Evolutionary conservation across 2,797 vertebrate species (phyloP), one percentile per base, ranked within the genome.

Genomic region (Lophotriccus pileatus): DNA sequence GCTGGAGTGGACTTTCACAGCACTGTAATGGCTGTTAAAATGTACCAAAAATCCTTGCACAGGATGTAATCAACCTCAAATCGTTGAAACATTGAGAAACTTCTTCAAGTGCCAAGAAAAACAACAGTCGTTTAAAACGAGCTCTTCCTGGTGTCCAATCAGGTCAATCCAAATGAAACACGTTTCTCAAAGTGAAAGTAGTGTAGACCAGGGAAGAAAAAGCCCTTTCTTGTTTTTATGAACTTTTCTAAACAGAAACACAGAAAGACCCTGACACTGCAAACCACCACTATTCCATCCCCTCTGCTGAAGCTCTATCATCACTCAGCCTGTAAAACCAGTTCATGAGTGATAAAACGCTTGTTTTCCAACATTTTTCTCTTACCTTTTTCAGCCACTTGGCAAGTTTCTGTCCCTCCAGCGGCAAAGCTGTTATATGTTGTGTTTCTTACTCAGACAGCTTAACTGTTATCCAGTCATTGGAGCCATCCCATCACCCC

Each of bases 51-150:
- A 97, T 96, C 95, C 95, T 92, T 84, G 87, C 94, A 96, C 97
- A 97, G 97, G 96, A 98, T 97, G 97, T 96, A 97, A 97, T 97
- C 97, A 96, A 86, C 96, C 95, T 96, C 96, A 58, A 60, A 95
- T 95, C 97, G 89, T 97, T 96, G 96, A 97, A 95, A 93, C 73
- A 59, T 93, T 96, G 97, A 88, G 96, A 97, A 98, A 97, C 84
- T 86, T 91, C 75, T 96, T 86, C 37, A 28, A 88, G 87, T 86
- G 97, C 98, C 98, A 98, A 98, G 95, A 96, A 96, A 97, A 97
- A 95, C 92, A 98, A 50, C 64, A 78, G 84, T 47, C 53, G 2
- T 96, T 98, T 97, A 95, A 91, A 95, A 94, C 27, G 53, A 92
- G 89, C 74, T 95, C 96, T 97, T 97, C 94, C 94, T 93, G 78